These are phyloP conservation scores for Saturnia japonica DNA, from an alignment of 2,888 invertebrate genomes.

Conservation along the genomic window DNA sequence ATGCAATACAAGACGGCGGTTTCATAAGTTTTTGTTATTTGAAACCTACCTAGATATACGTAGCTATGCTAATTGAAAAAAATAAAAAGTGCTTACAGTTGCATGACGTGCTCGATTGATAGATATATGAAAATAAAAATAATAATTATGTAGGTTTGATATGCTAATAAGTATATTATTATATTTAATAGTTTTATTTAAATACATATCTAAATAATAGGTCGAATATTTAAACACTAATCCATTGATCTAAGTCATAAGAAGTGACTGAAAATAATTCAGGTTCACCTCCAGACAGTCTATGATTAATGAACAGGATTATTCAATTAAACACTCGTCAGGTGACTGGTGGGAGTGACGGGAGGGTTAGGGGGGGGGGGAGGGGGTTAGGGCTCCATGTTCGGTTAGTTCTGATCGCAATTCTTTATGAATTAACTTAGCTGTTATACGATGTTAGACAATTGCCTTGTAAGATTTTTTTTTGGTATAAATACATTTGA, in stretches of 20 bases:
- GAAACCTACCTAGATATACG: no score
- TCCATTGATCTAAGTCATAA: slow-evolving; percentile 36
- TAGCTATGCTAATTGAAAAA: no score
- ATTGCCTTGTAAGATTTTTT: background rate
- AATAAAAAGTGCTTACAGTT: no score
- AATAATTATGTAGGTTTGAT: no score
- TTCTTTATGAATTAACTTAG: slow-evolving; percentile 43
- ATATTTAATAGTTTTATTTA: background rate
- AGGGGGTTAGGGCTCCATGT: slow-evolving; percentile 48
- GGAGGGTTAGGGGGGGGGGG: slow-evolving; percentile 25
- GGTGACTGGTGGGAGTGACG: slow-evolving; percentile 56
- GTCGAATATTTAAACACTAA: background rate
- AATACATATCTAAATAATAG: background rate
- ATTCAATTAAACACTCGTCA: slow-evolving; percentile 80
- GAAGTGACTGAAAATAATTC: slow-evolving; percentile 71
- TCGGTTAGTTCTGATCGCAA: slow-evolving; percentile 52
- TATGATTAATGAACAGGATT: slow-evolving; percentile 81
- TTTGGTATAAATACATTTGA: no score
- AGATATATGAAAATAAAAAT: no score
- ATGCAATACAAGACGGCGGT: no score
- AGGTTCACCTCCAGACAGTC: slow-evolving; percentile 74
- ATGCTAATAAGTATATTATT: no score
- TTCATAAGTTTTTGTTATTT: no score
- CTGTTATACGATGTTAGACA: slow-evolving; percentile 41
- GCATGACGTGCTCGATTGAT: no score